phyloP scores from a whole-genome alignment of 2,797 vertebrate species.

The Synaphobranchus kaupii region DNA sequence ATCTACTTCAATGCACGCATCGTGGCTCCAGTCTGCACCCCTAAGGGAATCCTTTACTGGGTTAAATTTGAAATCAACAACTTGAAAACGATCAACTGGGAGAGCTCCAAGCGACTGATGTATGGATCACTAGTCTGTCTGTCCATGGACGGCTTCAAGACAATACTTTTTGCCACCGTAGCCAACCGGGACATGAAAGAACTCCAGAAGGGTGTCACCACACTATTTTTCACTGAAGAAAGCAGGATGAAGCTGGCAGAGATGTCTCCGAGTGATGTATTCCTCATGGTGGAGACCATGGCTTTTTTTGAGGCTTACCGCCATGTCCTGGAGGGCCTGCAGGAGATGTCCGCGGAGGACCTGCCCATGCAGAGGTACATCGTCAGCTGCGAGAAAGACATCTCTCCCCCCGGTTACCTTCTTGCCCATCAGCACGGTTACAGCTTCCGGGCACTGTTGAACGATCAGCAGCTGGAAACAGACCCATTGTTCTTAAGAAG shows the following conservation, averaged over 20 bases:
- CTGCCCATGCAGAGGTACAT: slow-evolving; percentile 52
- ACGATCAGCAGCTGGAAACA: neutral
- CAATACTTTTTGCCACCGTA: slow-evolving; percentile 53
- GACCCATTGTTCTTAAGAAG: neutral
- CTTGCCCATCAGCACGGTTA: slow-evolving; percentile 22
- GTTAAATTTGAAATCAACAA: slow-evolving; percentile 38
- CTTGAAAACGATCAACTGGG: slow-evolving; percentile 45
- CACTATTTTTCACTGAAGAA: slow-evolving; percentile 44
- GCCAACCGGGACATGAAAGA: slow-evolving; percentile 40
- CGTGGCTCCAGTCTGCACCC: slow-evolving; percentile 40
- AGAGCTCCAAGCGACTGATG: slow-evolving; percentile 46
- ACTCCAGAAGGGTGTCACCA: slow-evolving; percentile 37
- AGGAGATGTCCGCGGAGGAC: slow-evolving; percentile 42
- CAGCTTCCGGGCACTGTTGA: slow-evolving; percentile 39
- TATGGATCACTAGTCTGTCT: slow-evolving; percentile 52
- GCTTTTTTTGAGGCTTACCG: slow-evolving; percentile 56
- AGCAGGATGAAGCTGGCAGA: slow-evolving; percentile 37
- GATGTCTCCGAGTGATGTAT: slow-evolving; percentile 28
- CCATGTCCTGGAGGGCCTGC: slow-evolving; percentile 51
- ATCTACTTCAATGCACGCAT: slow-evolving; percentile 44
- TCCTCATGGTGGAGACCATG: slow-evolving; percentile 53
- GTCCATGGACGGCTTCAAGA: slow-evolving; percentile 49
- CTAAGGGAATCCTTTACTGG: slow-evolving; percentile 43
- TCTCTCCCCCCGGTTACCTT: slow-evolving; percentile 47
- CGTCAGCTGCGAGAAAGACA: slow-evolving; percentile 40